Evolutionary conservation across 2,888 invertebrate species (phyloP).

Genomic region (Epicampocera succincta): DNA sequence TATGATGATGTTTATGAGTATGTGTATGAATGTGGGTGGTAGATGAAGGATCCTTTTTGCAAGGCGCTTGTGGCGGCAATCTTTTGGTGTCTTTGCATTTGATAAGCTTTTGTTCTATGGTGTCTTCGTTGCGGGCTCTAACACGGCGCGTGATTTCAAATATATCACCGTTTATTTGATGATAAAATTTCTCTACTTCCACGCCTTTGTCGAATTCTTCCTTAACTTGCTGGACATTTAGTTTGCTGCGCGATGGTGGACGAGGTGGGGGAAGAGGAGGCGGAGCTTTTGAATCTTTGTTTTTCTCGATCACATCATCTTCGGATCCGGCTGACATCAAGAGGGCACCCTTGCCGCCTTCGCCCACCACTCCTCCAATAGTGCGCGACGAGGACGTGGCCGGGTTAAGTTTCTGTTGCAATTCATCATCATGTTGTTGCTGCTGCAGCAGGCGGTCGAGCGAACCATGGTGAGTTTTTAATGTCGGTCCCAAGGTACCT

Average conservation of each 20-base stretch:
- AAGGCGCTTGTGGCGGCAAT: constrained; percentile 73
- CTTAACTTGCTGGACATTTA: constrained; percentile 73
- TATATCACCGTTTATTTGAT: constrained; percentile 81
- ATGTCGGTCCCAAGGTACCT: constrained; percentile 76
- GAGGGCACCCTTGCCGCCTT: constrained; percentile 74
- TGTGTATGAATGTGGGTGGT: constrained; percentile 63
- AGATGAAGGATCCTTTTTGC: constrained; percentile 68
- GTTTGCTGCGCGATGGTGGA: constrained; percentile 71
- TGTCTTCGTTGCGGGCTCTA: constrained; percentile 80
- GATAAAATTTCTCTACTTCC: constrained; percentile 81
- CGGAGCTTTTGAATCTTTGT: constrained; percentile 65
- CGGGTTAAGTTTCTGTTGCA: constrained; percentile 49
- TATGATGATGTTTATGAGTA: constrained; percentile 71
- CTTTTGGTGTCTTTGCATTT: constrained; percentile 78
- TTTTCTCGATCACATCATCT: constrained; percentile 75
- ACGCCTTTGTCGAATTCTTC: constrained; percentile 81
- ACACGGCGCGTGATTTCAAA: constrained; percentile 81
- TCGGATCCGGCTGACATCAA: constrained; percentile 75
- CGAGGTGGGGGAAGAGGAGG: constrained; percentile 75
- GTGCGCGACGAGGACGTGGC: constrained; percentile 74
- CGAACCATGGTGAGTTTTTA: constrained; percentile 81
- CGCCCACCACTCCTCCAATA: constrained; percentile 76
- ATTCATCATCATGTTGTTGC: constrained; percentile 72
- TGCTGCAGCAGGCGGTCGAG: constrained; percentile 80
- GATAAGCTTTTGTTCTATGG: constrained; percentile 80